phyloP scores from a whole-genome alignment of 2,113 vertebrate species.

The Mola mola region DNA sequence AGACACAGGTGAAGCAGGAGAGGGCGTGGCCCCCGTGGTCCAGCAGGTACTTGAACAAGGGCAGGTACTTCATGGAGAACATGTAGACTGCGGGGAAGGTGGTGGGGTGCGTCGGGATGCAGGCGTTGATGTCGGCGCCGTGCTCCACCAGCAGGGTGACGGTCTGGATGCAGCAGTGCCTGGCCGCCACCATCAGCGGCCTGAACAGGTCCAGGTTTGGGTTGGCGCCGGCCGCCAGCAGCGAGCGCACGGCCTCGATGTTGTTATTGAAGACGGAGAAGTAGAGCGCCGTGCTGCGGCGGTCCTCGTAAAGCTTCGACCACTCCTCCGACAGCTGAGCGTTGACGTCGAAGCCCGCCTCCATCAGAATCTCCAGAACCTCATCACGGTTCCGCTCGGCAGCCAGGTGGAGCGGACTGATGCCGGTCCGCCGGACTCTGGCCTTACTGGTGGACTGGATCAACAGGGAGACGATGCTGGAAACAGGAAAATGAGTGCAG shows the following conservation, averaged over 20 bases:
- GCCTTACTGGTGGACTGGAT: constrained; percentile 87
- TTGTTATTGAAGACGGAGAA: constrained; percentile 91
- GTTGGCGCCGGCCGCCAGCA: constrained; percentile 88
- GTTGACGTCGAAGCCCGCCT: constrained; percentile 91
- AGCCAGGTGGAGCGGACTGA: constrained; percentile 93
- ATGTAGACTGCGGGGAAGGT: constrained; percentile 91
- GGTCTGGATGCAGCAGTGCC: constrained; percentile 85
- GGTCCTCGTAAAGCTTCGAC: constrained; percentile 89
- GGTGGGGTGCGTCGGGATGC: constrained; percentile 89
- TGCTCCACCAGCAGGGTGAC: constrained; percentile 88
- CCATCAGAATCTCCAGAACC: constrained; percentile 86
- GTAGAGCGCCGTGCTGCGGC: constrained; percentile 88
- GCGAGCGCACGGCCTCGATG: constrained; percentile 80
- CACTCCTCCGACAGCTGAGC: constrained; percentile 84
- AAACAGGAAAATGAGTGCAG: background rate
- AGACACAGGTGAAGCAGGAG: constrained; percentile 89
- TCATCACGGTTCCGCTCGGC: constrained; percentile 88
- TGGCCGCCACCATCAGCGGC: constrained; percentile 90
- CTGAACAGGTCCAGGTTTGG: constrained; percentile 91
- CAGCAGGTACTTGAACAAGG: constrained; percentile 90
- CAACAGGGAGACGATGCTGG: constrained; percentile 90
- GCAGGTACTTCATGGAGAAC: constrained; percentile 90
- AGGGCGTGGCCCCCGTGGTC: constrained; percentile 89
- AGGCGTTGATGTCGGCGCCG: constrained; percentile 89
- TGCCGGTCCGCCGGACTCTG: constrained; percentile 85